Percentiles rank a stretch among this genome's conserved stretches.
Conservation (phyloP, 2,888 invertebrate species). For the Noctua janthina region DNA sequence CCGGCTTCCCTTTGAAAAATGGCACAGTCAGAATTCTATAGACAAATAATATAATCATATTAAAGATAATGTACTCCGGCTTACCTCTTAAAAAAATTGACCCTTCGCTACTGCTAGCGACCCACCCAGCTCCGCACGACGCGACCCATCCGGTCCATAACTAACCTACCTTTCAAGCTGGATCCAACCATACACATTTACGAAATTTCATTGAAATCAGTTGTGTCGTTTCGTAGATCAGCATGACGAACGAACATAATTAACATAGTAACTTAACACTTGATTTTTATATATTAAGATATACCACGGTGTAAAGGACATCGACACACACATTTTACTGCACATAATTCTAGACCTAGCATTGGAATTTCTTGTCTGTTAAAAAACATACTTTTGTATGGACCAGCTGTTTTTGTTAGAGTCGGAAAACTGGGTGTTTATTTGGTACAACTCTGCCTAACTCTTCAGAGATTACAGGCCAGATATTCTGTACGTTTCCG, state of each 20-base stretch:
- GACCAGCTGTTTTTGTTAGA: not conserved
- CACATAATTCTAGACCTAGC: too few relatives aligned
- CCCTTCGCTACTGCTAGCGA: too few relatives aligned
- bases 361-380: not conserved
- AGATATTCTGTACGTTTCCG: not conserved
- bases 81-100: too few relatives aligned
- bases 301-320: not conserved
- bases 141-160: too few relatives aligned
- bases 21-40: too few relatives aligned
- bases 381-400: too few relatives aligned
- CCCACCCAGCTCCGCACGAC: too few relatives aligned
- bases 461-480: not conserved
- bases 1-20: too few relatives aligned
- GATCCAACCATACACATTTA: not conserved
- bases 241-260: not conserved
- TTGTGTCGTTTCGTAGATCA: not conserved
- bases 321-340: not conserved
- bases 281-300: not conserved
- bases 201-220: not conserved
- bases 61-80: too few relatives aligned
- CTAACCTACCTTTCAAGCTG: too few relatives aligned
- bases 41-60: too few relatives aligned
- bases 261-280: too few relatives aligned
- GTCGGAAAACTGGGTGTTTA: not conserved
- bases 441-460: not conserved